A percentile compares a stretch with the other conserved stretches of the same genome.
Conservation (phyloP, 2,113 vertebrate species). For the Zapornia atra region DNA sequence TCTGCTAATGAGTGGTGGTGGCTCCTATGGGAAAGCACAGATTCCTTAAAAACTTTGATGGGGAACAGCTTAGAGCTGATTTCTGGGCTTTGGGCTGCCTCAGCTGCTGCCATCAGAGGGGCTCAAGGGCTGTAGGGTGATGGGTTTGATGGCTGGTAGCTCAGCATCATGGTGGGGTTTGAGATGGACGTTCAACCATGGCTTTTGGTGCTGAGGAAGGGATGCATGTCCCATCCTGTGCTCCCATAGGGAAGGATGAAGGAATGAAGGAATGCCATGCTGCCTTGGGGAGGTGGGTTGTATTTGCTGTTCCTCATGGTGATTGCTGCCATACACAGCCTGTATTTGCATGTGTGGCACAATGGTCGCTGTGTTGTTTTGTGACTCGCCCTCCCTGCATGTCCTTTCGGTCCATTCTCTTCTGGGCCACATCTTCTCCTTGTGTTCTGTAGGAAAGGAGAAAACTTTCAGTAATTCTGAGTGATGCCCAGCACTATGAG, state of each 20-base stretch:
- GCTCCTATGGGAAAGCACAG: no score
- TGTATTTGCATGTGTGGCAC: no score
- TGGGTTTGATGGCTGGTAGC: neutral
- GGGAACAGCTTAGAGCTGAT: no score
- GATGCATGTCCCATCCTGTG: neutral
- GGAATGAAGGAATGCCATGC: fast-evolving
- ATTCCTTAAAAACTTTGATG: neutral
- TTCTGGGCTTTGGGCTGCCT: neutral
- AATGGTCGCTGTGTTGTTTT: no score
- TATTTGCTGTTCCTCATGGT: fast-evolving
- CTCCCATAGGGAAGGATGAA: fast-evolving
- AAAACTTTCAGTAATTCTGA: neutral
- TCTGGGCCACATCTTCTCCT: neutral
- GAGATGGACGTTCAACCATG: fast-evolving
- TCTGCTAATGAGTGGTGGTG: fast-evolving
- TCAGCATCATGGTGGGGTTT: neutral
- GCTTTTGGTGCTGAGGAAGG: neutral
- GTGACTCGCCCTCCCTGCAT: no score
- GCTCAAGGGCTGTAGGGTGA: fast-evolving
- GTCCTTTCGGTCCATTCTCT: no score
- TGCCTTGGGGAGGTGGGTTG: neutral
- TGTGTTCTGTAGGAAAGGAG: neutral
- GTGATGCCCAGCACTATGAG: fast-evolving
- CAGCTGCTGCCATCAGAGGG: neutral
- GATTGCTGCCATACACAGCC: no score